phyloP scores from a whole-genome alignment of 2,888 invertebrate species.

The Phania funesta region DNA sequence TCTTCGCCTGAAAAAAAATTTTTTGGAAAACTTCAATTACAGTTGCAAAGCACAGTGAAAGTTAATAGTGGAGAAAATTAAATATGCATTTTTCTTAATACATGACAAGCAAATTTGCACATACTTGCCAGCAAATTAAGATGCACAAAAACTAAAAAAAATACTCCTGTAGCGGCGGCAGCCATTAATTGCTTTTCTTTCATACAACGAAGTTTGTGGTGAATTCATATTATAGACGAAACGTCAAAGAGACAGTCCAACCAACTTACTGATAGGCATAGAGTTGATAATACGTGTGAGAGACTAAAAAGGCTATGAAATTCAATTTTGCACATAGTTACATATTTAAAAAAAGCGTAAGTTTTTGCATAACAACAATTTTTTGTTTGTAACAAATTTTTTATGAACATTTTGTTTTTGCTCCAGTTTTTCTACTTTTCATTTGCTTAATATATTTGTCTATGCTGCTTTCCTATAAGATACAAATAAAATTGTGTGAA shows the following conservation, averaged over 20 bases:
- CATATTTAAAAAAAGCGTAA: background rate
- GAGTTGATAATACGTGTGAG: background rate
- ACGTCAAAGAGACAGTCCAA: background rate
- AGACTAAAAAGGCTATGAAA: background rate
- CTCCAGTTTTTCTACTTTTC: slow-evolving; percentile 4
- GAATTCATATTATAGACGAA: slow-evolving; percentile 21
- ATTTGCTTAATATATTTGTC: background rate
- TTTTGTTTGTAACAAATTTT: slow-evolving; percentile 10
- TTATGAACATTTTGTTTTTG: background rate
- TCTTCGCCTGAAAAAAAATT: background rate
- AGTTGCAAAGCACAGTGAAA: slow-evolving; percentile 44
- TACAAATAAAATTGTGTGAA: slow-evolving; percentile 25
- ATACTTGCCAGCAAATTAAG: slow-evolving; percentile 46
- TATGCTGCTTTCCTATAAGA: slow-evolving; percentile 22
- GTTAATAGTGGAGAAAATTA: slow-evolving; percentile 52
- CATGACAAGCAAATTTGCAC: slow-evolving; percentile 45
- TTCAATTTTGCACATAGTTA: background rate
- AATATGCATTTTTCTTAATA: slow-evolving; percentile 18
- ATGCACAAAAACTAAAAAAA: slow-evolving; percentile 19
- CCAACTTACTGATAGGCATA: background rate
- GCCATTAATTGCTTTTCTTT: slow-evolving; percentile 21
- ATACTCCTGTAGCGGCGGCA: slow-evolving; percentile 28
- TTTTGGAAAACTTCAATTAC: slow-evolving; percentile 24
- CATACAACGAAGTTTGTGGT: slow-evolving; percentile 31
- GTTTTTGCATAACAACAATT: slow-evolving; percentile 37